phyloP scores from a whole-genome alignment of 2,888 invertebrate species.

The Eupithecia exiguata region DNA sequence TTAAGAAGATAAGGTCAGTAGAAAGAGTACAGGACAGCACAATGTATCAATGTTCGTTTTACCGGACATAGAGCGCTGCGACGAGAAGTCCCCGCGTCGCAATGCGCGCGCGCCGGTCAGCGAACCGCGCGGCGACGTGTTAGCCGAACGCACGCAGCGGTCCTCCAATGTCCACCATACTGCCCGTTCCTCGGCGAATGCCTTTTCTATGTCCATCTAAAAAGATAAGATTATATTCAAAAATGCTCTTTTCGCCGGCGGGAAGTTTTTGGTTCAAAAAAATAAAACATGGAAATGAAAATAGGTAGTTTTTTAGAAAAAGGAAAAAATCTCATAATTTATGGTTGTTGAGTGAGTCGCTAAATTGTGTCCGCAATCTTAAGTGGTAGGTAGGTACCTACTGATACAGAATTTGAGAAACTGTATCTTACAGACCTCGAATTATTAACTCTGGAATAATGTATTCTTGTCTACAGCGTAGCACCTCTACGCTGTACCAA shows the following conservation, averaged over 20 bases:
- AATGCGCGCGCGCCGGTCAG: slow-evolving; percentile 87
- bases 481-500: background rate
- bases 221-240: background rate
- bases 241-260: background rate
- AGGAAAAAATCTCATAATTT: background rate
- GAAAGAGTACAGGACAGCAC: slow-evolving; percentile 10
- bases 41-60: slow-evolving; percentile 35
- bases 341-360: too few species aligned
- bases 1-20: slow-evolving; percentile 2
- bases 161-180: slow-evolving; percentile 96
- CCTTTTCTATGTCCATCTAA: slow-evolving; percentile 90
- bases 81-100: slow-evolving; percentile 88
- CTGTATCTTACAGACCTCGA: background rate
- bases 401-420: background rate
- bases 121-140: slow-evolving; percentile 91
- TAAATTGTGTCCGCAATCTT: background rate
- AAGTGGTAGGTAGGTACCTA: background rate
- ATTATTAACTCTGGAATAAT: background rate
- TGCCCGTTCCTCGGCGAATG: slow-evolving; percentile 93
- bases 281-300: too few species aligned
- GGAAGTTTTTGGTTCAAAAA: background rate
- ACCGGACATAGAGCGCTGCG: slow-evolving; percentile 89
- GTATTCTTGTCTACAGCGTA: background rate
- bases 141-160: slow-evolving; percentile 90
- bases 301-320: too few species aligned